phyloP scores from a whole-genome alignment of 2,113 vertebrate genomes.

The Osmerus eperlanus region DNA sequence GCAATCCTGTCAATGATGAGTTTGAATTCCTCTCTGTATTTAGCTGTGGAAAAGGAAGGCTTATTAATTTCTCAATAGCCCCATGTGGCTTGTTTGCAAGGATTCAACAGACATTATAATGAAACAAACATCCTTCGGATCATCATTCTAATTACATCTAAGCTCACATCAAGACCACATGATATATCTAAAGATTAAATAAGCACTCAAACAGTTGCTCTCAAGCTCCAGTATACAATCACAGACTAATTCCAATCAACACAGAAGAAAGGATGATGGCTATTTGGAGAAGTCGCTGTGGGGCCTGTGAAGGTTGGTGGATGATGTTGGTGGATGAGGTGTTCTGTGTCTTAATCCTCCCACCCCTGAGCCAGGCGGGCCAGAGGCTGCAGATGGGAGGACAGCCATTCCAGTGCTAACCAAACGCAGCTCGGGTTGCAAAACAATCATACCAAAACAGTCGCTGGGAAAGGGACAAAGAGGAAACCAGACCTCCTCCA shows the following conservation, averaged over 20 bases:
- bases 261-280: neutral
- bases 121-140: too few species aligned
- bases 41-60: slow-evolving; percentile 57
- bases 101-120: too few species aligned
- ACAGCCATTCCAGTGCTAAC: slow-evolving; percentile 1
- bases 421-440: slow-evolving; percentile 1
- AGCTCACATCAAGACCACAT: too few species aligned
- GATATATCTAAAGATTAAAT: too few species aligned
- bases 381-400: neutral
- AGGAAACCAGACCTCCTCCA: neutral
- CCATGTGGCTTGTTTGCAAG: too few species aligned
- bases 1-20: slow-evolving; percentile 74
- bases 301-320: neutral
- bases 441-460: neutral
- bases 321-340: neutral
- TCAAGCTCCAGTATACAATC: too few species aligned
- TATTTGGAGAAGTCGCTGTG: neutral
- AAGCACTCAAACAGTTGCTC: too few species aligned
- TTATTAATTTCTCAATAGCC: neutral
- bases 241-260: neutral
- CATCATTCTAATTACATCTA: too few species aligned
- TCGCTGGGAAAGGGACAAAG: neutral
- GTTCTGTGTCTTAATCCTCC: slow-evolving; percentile 4
- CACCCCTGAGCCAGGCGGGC: neutral
- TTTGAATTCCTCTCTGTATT: slow-evolving; percentile 80